phyloP scores from a whole-genome alignment of 2,888 invertebrate species.

The Drosophila borborema region DNA sequence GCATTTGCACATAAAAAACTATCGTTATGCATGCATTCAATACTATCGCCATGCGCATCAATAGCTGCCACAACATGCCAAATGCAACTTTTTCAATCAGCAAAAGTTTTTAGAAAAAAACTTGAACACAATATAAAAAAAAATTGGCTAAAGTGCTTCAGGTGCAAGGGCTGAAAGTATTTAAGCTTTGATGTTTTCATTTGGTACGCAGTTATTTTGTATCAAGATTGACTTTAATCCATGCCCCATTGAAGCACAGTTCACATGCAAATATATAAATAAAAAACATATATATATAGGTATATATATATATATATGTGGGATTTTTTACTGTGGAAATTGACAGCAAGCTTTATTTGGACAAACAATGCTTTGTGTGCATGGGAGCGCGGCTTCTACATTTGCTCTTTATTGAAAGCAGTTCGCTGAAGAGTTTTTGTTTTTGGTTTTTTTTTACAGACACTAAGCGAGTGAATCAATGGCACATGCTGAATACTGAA shows the following conservation, averaged over 20 bases:
- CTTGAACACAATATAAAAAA: background rate
- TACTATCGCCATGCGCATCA: background rate
- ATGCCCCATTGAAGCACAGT: background rate
- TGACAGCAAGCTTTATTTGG: slow-evolving; percentile 14
- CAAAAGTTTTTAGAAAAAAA: slow-evolving; percentile 9
- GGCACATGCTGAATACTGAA: slow-evolving; percentile 13
- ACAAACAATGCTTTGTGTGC: slow-evolving; percentile 21
- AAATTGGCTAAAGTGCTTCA: slow-evolving; percentile 2
- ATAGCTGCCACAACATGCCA: background rate
- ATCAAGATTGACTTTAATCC: slow-evolving; percentile 10
- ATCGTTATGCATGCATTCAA: background rate
- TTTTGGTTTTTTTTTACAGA: background rate
- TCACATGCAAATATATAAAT: background rate
- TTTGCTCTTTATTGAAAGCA: slow-evolving; percentile 22
- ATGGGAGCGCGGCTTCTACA: background rate
- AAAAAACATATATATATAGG: too few relatives aligned
- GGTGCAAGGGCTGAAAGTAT: slow-evolving; percentile 16
- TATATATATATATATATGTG: background rate
- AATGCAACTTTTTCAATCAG: slow-evolving; percentile 11
- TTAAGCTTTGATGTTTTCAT: slow-evolving; percentile 12
- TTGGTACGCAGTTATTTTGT: slow-evolving; percentile 6
- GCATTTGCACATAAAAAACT: background rate
- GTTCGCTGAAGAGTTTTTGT: slow-evolving; percentile 11
- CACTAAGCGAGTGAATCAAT: slow-evolving; percentile 29
- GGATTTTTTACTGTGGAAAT: background rate